phyloP scores from a whole-genome alignment of 2,888 invertebrate genomes.

The Creontiades dilutus region DNA sequence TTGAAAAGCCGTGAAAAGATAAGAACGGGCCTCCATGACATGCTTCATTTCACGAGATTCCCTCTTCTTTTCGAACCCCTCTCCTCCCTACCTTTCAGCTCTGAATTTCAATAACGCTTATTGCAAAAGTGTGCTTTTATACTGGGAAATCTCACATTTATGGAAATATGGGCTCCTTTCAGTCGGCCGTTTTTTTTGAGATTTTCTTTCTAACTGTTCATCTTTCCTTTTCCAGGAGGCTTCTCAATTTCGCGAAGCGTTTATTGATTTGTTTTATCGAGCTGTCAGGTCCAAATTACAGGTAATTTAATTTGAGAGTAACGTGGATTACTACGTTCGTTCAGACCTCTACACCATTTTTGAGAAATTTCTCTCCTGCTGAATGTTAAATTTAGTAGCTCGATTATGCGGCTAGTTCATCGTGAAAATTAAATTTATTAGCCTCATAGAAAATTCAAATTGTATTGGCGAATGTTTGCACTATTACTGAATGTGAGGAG shows the following conservation, averaged over 20 bases:
- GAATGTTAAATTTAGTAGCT: no score
- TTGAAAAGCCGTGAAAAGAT: conserved; percentile 27
- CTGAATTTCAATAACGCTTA: conserved; percentile 33
- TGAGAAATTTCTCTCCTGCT: no score
- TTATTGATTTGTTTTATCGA: background rate
- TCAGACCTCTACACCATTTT: no score
- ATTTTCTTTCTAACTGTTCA: background rate
- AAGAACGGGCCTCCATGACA: conserved; percentile 27
- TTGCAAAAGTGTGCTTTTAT: background rate
- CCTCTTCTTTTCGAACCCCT: background rate
- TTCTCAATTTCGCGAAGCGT: background rate
- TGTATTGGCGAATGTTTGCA: no score
- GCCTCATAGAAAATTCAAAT: no score
- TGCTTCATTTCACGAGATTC: conserved; percentile 26
- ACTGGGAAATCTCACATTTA: background rate
- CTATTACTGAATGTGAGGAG: no score
- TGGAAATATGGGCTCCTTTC: background rate
- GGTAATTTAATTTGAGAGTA: no score
- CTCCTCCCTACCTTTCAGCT: background rate
- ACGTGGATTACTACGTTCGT: no score
- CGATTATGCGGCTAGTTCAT: no score
- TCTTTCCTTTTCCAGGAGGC: background rate
- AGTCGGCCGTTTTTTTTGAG: background rate
- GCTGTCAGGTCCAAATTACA: background rate
- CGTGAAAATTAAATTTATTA: no score